Base-by-base conservation (phyloP, 1,140 invertebrate genomes). In the Papilio polytes region DNA sequence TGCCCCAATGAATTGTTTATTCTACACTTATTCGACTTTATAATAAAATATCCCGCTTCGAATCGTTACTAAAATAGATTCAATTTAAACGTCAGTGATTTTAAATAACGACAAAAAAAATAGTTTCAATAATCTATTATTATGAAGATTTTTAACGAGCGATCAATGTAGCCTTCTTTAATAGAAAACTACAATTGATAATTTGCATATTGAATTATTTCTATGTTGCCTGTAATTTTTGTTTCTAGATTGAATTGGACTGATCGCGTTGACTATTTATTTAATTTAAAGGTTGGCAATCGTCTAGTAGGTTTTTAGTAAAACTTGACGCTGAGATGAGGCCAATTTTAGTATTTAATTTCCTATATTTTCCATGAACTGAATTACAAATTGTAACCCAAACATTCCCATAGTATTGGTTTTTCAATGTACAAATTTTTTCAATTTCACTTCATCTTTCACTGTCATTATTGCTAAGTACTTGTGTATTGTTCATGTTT, bases 311-410 rank as follows among this genome's bases (percentile, higher is more conserved):
- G 90, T 93, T 94, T 93, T 85, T 91, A 89, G 88, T 87, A 86
- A 93, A 93, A 91, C 89, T 92, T 73, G 83, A 85, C 90, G 90
- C 93, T 93, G 91, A 80, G 92, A 94, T 93, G 93, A 93, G 90
- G 92, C 90, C 86, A 84, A 85, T 81, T 73, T 86, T 80, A 63
- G 59, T 63, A 82, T 78, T 80, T 85, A 84, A 77, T 80, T 59
- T 86, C 86, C 48, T 80, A 80, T 73, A 66, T 22, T 78, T 73
- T 48, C 78, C 53, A 48, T 76, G 44, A 74, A 66, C 77, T 48
- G 72, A 84, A 74, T 70, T 85, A 80, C n/a, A 86, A 73, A 81
- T 80, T 74, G 76, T 82, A 85, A 86, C 78, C 79, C 22, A 84
- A 85, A 90, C 90, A 86, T 86, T 86, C 85, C 85, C 84, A 18